Evolutionary conservation across 2,888 invertebrate genomes (phyloP), one percentile per base, ranked within the genome.

Genomic region (Selenia dentaria): DNA sequence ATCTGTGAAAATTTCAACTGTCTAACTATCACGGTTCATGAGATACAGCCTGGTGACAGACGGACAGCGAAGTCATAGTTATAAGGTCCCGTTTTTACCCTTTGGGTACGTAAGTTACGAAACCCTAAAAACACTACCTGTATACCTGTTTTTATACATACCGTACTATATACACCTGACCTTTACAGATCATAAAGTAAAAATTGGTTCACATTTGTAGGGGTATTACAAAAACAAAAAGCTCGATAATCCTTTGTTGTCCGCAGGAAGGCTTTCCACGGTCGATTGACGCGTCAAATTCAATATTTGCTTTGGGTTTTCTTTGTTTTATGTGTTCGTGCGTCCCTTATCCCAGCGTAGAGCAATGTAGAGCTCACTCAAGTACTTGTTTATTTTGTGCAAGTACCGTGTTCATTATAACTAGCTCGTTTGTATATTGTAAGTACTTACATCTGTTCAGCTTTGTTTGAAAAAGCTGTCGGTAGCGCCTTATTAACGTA

Each of bases 201-300:
- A n/a, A 34, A 41, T 20, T 37, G 26, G 14, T 39, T 25, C 25
- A 26, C 36, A 42, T 29, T 42, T 28, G 28, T 29, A 16, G 22
- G 18, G 16, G 20, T 9, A 31, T 20, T 33, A 33, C 2, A 27
- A 25, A 42, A 34, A 45, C 41, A 35, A 50, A 42, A 43, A 39
- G 36, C 41, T 20, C 28, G 31, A 44, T 45, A 44, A 45, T 46
- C 45, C 52, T 44, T 48, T 55, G 53, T 58, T 40, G 41, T 45
- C 44, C 29, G 26, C 36, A 40, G 38, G 38, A 48, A 49, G 38
- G 41, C 25, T 49, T 44, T 57, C 43, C 48, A 51, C 39, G 48
- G 51, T 49, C 42, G 37, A 51, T 55, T 47, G 45, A 49, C 37
- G 53, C 42, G 56, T 56, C 45, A 50, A 45, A 46, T 42, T 38